Evolutionary conservation across 2,797 vertebrate genomes (phyloP).

Genomic region (Hydrophis major): DNA sequence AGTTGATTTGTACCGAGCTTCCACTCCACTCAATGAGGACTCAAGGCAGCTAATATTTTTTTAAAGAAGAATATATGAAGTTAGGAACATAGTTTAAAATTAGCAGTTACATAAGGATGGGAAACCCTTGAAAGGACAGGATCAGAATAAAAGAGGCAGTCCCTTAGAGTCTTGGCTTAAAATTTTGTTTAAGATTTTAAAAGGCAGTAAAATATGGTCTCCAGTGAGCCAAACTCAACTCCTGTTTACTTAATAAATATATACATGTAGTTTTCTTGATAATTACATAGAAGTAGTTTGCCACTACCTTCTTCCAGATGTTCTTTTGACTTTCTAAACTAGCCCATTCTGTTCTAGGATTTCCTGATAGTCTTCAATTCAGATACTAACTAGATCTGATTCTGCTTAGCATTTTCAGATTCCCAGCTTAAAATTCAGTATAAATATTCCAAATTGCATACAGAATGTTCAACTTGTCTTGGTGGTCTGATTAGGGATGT

Average conservation of each 20-base stretch:
- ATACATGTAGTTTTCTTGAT: not conserved
- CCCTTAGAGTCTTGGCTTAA: not conserved
- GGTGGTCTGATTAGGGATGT: not conserved
- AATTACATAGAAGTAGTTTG: not conserved
- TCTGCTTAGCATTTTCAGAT: not conserved
- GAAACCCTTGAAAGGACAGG: not conserved
- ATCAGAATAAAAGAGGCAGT: not conserved
- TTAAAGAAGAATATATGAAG: not conserved
- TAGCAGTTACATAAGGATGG: not conserved
- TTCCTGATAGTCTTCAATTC: not conserved
- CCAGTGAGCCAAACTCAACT: not conserved
- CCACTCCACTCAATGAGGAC: not conserved
- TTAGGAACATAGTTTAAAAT: not conserved
- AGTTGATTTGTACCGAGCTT: not conserved
- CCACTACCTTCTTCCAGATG: not conserved
- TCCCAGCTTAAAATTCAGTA: not conserved
- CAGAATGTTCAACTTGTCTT: not conserved
- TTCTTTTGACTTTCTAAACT: not conserved
- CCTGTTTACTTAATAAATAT: not conserved
- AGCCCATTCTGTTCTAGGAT: not conserved
- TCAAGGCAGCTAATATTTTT: not conserved
- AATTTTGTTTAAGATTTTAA: not conserved
- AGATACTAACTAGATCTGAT: not conserved
- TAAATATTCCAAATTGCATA: not conserved
- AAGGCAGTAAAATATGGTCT: not conserved